These are phyloP conservation scores for Steromphala cineraria DNA, from an alignment of 2,888 invertebrate genomes.

Conservation along the genomic window DNA sequence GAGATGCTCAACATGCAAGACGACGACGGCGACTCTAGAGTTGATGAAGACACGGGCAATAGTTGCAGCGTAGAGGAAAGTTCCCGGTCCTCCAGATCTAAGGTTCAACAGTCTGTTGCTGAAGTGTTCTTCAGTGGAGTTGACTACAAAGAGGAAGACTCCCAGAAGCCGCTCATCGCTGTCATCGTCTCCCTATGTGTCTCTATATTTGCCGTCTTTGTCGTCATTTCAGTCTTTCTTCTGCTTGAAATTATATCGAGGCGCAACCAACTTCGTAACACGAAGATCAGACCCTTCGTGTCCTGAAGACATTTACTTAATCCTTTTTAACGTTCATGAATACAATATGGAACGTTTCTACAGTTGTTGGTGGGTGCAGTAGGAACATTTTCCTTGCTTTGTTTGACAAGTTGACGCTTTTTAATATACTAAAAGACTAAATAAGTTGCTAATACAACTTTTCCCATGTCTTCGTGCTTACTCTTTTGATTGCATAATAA, in stretches of 20 bases:
- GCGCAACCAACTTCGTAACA: conserved; percentile 42
- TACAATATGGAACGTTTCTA: no score
- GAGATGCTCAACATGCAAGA: conserved; percentile 42
- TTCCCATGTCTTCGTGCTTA: no score
- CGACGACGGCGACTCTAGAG: conserved; percentile 45
- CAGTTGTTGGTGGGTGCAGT: no score
- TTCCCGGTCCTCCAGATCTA: background rate
- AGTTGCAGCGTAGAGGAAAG: conserved; percentile 1
- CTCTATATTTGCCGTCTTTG: conserved; percentile 47
- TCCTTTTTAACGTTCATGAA: no score
- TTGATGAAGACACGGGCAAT: conserved; percentile 49
- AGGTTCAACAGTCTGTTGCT: background rate
- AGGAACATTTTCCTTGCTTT: no score
- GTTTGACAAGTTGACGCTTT: no score
- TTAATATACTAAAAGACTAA: no score
- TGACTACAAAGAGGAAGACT: conserved; percentile 33
- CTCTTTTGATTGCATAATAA: no score
- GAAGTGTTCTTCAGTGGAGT: conserved; percentile 14
- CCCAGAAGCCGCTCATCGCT: conserved; percentile 42
- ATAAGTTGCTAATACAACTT: no score
- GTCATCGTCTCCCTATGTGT: conserved; percentile 52
- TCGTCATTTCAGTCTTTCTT: conserved; percentile 45
- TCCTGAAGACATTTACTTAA: conserved; percentile 33
- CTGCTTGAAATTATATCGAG: conserved; percentile 42
- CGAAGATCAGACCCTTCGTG: conserved; percentile 51